Evolutionary conservation across 1,140 invertebrate genomes (phyloP), one percentile per base, ranked within the genome.

Genomic region (Solenopsis fugax): DNA sequence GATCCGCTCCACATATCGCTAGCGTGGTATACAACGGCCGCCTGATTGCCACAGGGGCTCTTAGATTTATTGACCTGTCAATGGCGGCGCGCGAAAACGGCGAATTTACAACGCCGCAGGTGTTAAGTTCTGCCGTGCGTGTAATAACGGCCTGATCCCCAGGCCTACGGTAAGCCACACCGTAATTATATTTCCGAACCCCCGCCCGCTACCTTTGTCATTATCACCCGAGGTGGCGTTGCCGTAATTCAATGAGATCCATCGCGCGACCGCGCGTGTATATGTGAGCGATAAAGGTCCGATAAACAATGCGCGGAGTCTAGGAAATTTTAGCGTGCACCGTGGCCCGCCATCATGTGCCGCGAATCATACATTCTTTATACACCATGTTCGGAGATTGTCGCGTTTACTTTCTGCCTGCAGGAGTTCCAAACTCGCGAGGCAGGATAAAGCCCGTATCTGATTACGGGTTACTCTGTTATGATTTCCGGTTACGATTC

Each of bases 1-100:
- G 89, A 91, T 91, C 82, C 89, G 89, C 82, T 86, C 82, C 89
- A 90, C 89, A 88, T 91, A 91, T 91, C 84, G 89, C 89, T 85
- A 87, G 89, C 87, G 41, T 80, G 77, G 69, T 88, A 71, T 88
- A 90, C 89, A 90, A 75, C 88, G 89, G 76, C 81, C 60, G 89
- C 60, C 90, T 92, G 90, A 93, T 93, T 91, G 91, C 90, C 85
- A 93, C 88, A 87, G 84, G 91, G 86, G 85, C 88, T 73, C 89
- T 90, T 89, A 92, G 92, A 94, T 94, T 94, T 94, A 94, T 94
- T 93, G 91, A 94, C 93, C 93, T 92, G 89, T 93, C 92, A 94
- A 93, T 92, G 91, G 87, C 81, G 90, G 90, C 90, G 88, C 91
- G 92, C 91, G 89, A 93, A 94, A 93, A 93, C 88, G 89, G 90